Percentiles rank a stretch among this genome's conserved stretches.
phyloP scores from a whole-genome alignment of 2,888 invertebrate genomes.

The Drosophila formosana region DNA sequence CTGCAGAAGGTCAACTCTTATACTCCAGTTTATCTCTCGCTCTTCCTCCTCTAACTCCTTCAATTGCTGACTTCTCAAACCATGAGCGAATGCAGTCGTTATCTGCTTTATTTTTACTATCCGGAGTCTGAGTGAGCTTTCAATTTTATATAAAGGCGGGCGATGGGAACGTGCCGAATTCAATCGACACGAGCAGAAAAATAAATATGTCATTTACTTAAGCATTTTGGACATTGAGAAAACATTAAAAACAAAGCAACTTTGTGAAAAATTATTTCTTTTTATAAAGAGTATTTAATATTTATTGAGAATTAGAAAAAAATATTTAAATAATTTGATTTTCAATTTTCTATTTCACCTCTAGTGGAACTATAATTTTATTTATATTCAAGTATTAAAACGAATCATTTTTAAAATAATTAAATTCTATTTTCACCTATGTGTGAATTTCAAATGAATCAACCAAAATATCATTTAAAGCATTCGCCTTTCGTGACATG shows the following conservation, averaged over 20 bases:
- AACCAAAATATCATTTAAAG: not conserved
- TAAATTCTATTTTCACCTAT: not conserved
- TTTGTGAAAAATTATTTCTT: no score
- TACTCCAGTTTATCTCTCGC: not conserved
- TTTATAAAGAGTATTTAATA: no score
- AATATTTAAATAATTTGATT: no score
- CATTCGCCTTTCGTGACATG: not conserved
- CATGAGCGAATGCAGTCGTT: conserved; percentile 37
- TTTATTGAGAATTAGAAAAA: no score
- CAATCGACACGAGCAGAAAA: not conserved
- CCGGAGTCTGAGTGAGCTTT: conserved; percentile 22
- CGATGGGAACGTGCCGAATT: not conserved
- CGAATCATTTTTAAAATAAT: no score
- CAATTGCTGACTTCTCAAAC: conserved; percentile 3
- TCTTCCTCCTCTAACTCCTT: conserved; percentile 4
- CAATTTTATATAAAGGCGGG: conserved; percentile 21
- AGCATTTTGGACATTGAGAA: not conserved
- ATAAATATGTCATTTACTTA: not conserved
- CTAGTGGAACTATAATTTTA: no score
- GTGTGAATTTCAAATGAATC: not conserved
- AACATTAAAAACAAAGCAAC: no score
- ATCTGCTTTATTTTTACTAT: conserved; percentile 47
- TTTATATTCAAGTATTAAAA: no score
- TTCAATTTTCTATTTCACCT: no score
- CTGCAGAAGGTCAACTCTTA: conserved; percentile 44